Base-by-base conservation (phyloP, 2,113 vertebrate genomes). In the Gallinago media region DNA sequence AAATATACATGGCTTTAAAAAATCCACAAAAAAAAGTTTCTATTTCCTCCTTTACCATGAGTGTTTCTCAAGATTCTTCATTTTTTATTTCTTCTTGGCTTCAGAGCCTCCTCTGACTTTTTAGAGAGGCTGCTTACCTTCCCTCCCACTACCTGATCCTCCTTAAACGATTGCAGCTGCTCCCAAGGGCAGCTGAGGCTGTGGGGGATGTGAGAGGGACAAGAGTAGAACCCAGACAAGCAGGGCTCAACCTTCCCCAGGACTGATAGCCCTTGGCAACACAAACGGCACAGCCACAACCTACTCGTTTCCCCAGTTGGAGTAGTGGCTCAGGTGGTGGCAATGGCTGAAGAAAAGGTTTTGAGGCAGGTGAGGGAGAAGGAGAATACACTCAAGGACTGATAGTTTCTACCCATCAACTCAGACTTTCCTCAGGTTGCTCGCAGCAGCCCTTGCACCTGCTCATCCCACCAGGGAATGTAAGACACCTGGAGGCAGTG, bases 401-500 rank as follows among this genome's bases (percentile, higher is more conserved):
- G 46, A 7, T 6, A 47, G 23, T 59, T 71, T 46, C 58, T n/a
- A 4, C 16, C n/a, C 55, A 17, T 32, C 34, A 50, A 6, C 32
- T 63, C 68, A 46, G 55, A 25, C 2, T 34, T 56, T 52, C 34
- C 40, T 78, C 11, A 9, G 36, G 34, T 17, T 81, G 7, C 31
- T 77, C 32, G 14, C 29, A 66, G 82, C 29, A 90, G 12, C 18
- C 40, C 50, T 27, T 20, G 38, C 17, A 38, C 31, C 22, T 65
- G 65, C 55, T 81, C 40, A 82, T n/a, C 40, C 78, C 18, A 4
- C 5, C 26, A 74, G 56, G 42, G 34, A 87, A 87, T 81, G 11
- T 0, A 5, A 88, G 36, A 22, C 6, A 59, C 31, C 9, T 3
- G 0, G 56, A 59, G 31, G 16, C 0, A 0, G 8, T 58, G 32